A percentile compares a stretch with the other conserved stretches of the same genome.
Evolutionary conservation across 2,113 vertebrate species (phyloP).

Genomic region (Boulengerochromis microlepis): DNA sequence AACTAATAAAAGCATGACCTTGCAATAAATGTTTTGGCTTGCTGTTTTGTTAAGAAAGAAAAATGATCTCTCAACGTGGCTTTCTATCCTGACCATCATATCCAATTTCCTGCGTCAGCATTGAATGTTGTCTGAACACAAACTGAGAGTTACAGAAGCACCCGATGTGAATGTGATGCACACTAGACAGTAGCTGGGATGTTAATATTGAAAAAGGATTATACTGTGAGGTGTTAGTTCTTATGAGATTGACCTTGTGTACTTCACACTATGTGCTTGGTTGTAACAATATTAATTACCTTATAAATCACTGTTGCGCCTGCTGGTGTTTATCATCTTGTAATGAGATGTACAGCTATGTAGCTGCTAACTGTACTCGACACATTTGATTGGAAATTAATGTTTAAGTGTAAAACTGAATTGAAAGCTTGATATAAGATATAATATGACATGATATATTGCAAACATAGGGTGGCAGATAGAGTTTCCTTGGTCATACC

Average conservation of each 20-base stretch:
- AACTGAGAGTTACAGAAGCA: not conserved
- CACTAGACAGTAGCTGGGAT: not conserved
- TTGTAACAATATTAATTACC: not conserved
- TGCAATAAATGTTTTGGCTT: not conserved
- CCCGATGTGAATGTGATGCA: not conserved
- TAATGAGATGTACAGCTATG: not conserved
- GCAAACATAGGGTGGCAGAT: not conserved
- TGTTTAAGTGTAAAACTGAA: not conserved
- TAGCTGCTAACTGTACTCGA: not conserved
- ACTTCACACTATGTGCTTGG: not conserved
- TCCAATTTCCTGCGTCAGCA: not conserved
- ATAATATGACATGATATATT: not conserved
- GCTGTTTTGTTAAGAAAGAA: not conserved
- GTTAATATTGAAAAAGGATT: not conserved
- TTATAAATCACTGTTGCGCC: not conserved
- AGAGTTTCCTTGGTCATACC: not conserved
- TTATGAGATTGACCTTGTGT: not conserved
- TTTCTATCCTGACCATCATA: not conserved
- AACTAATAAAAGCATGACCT: not conserved
- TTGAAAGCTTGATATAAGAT: not conserved
- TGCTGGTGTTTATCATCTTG: not conserved
- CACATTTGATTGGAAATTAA: not conserved
- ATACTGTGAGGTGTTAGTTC: not conserved
- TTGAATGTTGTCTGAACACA: not conserved
- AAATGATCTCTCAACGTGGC: not conserved